Evolutionary conservation across 2,113 vertebrate species (phyloP), one percentile per base, ranked within the genome.

Genomic region (Mandrillus leucophaeus): DNA sequence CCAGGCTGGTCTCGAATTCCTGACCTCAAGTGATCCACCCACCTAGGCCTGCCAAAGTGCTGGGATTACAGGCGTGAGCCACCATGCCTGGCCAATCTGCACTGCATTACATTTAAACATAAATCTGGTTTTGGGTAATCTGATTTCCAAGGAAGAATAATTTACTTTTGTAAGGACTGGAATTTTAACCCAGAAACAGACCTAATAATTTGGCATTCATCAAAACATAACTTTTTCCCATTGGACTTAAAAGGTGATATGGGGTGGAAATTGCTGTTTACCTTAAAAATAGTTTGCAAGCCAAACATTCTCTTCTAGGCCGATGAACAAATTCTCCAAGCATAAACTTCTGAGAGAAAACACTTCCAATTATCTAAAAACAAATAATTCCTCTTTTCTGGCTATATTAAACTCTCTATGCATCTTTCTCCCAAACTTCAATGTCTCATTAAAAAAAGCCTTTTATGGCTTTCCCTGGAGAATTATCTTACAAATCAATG

Each of bases 91-190:
- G 61, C 61, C 61, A 64, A 64, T 64, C 61, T 64, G 27, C 12
- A 64, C 30, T 96, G 0, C 4, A 32, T 76, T 43, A 72, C 70
- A 96, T 97, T 95, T 97, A 88, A 89, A 95, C 97, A 40, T n/a
- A 97, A 76, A 94, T 88, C 35, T 86, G 20, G 5, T 45, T 97
- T 89, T 12, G 43, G 40, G 3, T 1, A 73, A 90, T 84, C 12
- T 79, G 48, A 73, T 93, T 93, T 25, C 59, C 85, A 88, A 97
- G 76, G 27, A 98, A 98, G 32, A 18, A 68, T 64, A 83, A 96
- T 87, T 93, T 95, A 52, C 68, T 66, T 96, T 86, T 83, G 7
- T 6, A 93, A 95, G 61, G 22, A 92, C 50, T 93, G 76, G 68
- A 57, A 90, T 97, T 86, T 52, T 82, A 78, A 93, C 57, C 3